A percentile compares a stretch with the other conserved stretches of the same genome.
Evolutionary conservation across 2,888 invertebrate genomes (phyloP).

Genomic region (Caenorhabditis zanzibari): DNA sequence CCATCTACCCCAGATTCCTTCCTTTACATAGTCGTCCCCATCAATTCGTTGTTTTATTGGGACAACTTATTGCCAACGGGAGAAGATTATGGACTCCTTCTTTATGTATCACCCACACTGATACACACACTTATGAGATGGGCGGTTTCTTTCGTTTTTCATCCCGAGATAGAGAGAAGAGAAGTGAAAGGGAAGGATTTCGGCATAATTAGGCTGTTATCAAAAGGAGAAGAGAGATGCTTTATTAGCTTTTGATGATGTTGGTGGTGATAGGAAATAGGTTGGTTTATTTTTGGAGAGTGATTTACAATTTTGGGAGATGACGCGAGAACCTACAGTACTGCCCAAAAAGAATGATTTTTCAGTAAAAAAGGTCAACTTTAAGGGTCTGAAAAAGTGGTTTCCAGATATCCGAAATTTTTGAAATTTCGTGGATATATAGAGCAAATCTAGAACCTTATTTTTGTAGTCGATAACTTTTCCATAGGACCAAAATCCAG

Average conservation of each 20-base stretch:
- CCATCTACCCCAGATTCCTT: not conserved
- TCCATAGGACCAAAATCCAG: too few species aligned
- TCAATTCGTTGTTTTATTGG: conserved; percentile 53
- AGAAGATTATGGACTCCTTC: not conserved
- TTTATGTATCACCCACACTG: conserved; percentile 18
- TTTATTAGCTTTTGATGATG: conserved; percentile 43
- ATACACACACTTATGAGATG: not conserved
- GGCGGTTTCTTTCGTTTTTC: not conserved
- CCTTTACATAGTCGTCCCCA: conserved; percentile 45
- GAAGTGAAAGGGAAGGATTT: conserved; percentile 15
- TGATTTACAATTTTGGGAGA: too few species aligned
- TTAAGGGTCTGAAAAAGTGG: too few species aligned
- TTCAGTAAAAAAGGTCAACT: too few species aligned
- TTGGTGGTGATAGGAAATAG: not conserved
- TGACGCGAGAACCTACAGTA: too few species aligned
- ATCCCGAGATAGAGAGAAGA: conserved; percentile 3
- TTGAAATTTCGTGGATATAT: too few species aligned
- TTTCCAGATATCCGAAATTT: too few species aligned
- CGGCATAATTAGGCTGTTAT: conserved; percentile 53
- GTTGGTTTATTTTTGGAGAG: conserved; percentile 2
- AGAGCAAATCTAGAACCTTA: too few species aligned
- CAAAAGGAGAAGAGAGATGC: conserved; percentile 27
- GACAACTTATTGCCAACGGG: conserved; percentile 37
- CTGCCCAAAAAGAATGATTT: too few species aligned
- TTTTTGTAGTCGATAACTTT: too few species aligned